Conservation (phyloP, 2,888 invertebrate genomes). For the Drosophila longiperda region DNA sequence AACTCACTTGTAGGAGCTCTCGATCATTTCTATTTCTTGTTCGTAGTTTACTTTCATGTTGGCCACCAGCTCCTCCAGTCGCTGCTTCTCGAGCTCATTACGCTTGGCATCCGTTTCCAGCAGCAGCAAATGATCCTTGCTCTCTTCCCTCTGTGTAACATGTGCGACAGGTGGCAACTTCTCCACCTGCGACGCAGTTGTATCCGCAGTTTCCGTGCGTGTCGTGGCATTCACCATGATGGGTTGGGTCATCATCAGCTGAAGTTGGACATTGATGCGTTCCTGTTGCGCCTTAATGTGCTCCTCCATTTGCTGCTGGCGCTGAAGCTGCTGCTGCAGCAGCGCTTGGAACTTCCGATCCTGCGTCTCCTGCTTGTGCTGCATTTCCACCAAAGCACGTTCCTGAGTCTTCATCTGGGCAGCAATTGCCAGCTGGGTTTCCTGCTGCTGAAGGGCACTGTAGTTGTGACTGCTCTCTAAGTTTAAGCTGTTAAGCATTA, state of each 20-base stretch:
- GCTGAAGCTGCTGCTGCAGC: slow-evolving; percentile 82
- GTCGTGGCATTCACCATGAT: slow-evolving; percentile 22
- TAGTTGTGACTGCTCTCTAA: slow-evolving; percentile 79
- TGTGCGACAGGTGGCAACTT: not conserved
- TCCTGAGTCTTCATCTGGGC: slow-evolving; percentile 84
- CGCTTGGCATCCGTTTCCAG: slow-evolving; percentile 82
- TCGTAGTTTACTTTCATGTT: slow-evolving; percentile 84
- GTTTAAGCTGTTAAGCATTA: slow-evolving; percentile 76
- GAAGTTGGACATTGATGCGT: slow-evolving; percentile 83
- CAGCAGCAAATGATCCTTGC: slow-evolving; percentile 64
- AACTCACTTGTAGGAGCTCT: slow-evolving; percentile 83
- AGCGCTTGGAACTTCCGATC: slow-evolving; percentile 82
- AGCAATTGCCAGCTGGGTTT: slow-evolving; percentile 82
- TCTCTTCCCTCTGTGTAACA: slow-evolving; percentile 12
- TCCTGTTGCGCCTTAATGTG: slow-evolving; percentile 84
- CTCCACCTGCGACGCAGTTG: not conserved
- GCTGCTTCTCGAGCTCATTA: slow-evolving; percentile 82
- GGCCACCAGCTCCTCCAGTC: slow-evolving; percentile 83
- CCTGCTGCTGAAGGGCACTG: slow-evolving; percentile 83
- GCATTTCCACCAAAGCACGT: slow-evolving; percentile 82
- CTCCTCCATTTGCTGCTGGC: slow-evolving; percentile 83
- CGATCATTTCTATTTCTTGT: slow-evolving; percentile 84
- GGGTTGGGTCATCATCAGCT: slow-evolving; percentile 83
- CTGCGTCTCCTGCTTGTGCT: slow-evolving; percentile 83
- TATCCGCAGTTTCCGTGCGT: not conserved